These are phyloP conservation scores for Numenius arquata DNA, from an alignment of 2,113 vertebrate genomes.

Conservation along the genomic window DNA sequence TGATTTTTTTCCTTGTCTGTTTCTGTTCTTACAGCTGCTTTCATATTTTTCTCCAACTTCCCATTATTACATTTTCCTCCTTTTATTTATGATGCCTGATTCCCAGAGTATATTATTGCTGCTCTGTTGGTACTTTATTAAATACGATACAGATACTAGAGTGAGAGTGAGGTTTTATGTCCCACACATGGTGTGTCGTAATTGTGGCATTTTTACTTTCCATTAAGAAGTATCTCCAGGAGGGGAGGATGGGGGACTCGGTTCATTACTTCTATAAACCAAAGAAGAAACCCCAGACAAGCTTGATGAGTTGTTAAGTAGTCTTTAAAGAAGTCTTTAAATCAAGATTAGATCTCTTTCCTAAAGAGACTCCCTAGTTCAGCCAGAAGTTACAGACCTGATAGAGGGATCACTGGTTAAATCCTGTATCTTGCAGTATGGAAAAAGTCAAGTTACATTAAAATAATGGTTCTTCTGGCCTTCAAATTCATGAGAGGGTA, in stretches of 20 bases:
- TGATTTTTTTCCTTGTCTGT: background rate
- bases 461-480: background rate
- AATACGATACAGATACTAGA: slow-evolving; percentile 59
- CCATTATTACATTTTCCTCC: slow-evolving; percentile 51
- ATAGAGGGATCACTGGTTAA: background rate
- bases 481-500: background rate
- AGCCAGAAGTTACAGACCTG: background rate
- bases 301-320: slow-evolving; percentile 67
- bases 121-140: slow-evolving; percentile 73
- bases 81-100: slow-evolving; percentile 59
- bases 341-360: slow-evolving; percentile 56
- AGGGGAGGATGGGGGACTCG: slow-evolving; percentile 55
- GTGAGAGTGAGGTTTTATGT: slow-evolving; percentile 63
- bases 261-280: slow-evolving; percentile 68
- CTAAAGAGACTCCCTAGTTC: background rate
- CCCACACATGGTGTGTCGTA: slow-evolving; percentile 69
- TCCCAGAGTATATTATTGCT: slow-evolving; percentile 63
- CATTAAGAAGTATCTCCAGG: slow-evolving; percentile 65
- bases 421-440: background rate
- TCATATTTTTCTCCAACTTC: slow-evolving; percentile 34
- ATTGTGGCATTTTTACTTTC: slow-evolving; percentile 77
- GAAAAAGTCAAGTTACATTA: background rate
- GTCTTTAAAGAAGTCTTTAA: slow-evolving; percentile 65
- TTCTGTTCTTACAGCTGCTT: slow-evolving; percentile 42
- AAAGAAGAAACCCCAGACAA: slow-evolving; percentile 56